These are phyloP conservation scores for Nomada ferruginata DNA, from an alignment of 2,888 invertebrate species.

Conservation along the genomic window DNA sequence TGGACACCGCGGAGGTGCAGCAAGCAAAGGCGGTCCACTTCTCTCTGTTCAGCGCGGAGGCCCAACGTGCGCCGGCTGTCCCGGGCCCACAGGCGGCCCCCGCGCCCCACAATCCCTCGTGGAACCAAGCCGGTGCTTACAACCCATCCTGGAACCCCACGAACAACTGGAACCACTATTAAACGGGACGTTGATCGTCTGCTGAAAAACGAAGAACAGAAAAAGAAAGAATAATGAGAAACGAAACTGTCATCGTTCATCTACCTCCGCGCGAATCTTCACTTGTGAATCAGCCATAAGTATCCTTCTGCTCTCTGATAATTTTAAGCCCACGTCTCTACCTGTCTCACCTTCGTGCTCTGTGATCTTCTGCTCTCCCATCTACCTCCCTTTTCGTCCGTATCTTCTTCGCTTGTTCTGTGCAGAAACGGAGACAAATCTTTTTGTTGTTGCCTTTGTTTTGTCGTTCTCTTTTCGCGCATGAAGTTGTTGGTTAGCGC, in stretches of 20 bases:
- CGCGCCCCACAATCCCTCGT: conserved; percentile 72
- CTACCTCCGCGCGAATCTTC: conserved; percentile 29
- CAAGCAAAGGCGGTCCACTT: conserved; percentile 83
- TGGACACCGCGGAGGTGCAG: conserved; percentile 83
- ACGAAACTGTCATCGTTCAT: background rate
- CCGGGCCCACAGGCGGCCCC: conserved; percentile 68
- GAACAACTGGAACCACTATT: conserved; percentile 69
- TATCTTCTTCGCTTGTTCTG: background rate
- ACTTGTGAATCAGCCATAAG: background rate
- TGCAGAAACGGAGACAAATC: too few species aligned
- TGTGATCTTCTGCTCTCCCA: background rate
- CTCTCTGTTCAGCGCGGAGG: conserved; percentile 80
- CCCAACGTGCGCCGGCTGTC: conserved; percentile 67
- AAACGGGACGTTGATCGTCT: background rate
- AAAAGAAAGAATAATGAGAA: too few species aligned
- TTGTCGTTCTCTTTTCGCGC: too few species aligned
- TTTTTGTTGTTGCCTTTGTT: too few species aligned
- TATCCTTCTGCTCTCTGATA: background rate
- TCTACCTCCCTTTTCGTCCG: background rate
- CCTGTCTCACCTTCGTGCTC: too few species aligned
- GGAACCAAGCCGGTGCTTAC: conserved; percentile 63
- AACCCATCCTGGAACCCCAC: conserved; percentile 64
- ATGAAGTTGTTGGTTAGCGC: accelerated
- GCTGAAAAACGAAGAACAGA: too few species aligned
- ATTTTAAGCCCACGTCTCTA: background rate